Evolutionary conservation across 2,888 invertebrate genomes (phyloP), one percentile per base, ranked within the genome.

Genomic region (Agonopterix subpropinquella): DNA sequence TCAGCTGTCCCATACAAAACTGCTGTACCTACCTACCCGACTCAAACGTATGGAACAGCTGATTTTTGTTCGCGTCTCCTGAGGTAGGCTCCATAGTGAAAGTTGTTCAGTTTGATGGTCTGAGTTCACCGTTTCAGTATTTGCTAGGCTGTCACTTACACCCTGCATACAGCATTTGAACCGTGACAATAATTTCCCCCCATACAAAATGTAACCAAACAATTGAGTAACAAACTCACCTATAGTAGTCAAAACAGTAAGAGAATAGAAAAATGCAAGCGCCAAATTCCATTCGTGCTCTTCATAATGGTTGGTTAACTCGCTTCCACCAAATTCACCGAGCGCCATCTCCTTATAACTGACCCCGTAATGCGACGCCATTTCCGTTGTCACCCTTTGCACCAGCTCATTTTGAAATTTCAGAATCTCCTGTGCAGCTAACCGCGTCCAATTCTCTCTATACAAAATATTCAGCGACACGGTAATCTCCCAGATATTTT

Each of bases 401-500:
- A 95, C 91, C 66, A 95, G 89, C 81, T 94, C 94, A 74, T 95
- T 93, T 83, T 96, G 96, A 80, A 96, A 96, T 75, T 93, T 92
- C 52, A 91, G 89, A 69, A 96, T 92, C 72, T 95, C 93, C 65
- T 92, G 91, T 45, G 93, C 93, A 42, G 95, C 95, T 67, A 94
- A 89, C 71, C 93, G 90, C 52, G 96, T 96, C 96, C 97, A 97
- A 84, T 97, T 96, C 70, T 95, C 94, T 74, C 93, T 92, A 77
- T 96, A 95, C 58, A 97, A 90, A 69, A 97, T 95, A 84, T 97
- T 97, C 61, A 96, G 84, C 53, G 93, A 93, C 58, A 94, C 94
- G 2, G 97, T 97, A 56, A 96, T 94, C 76, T 96, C 94, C 97
- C 97, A 97, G 70, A 97, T 95, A 78, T 94, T 95, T 81, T 95